These are phyloP conservation scores for Hermetia illucens DNA, from an alignment of 1,140 invertebrate genomes.

Conservation along the genomic window DNA sequence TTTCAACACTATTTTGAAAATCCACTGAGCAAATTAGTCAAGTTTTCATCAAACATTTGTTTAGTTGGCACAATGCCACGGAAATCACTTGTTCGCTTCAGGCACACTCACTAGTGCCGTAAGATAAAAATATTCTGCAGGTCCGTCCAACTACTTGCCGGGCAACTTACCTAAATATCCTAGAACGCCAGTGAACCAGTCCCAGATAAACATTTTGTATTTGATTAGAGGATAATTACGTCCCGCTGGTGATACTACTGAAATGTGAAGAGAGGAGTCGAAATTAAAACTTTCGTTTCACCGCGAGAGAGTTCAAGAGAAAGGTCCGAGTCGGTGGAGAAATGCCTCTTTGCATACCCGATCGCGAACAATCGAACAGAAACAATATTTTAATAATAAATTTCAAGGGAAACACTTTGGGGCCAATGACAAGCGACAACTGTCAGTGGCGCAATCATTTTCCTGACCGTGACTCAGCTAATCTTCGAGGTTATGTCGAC, in stretches of 20 bases:
- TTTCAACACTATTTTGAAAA: too few species aligned
- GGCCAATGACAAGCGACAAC: neutral
- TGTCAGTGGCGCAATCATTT: neutral
- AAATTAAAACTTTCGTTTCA: neutral
- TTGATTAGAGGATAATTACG: neutral
- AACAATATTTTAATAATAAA: too few species aligned
- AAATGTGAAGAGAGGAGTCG: too few species aligned
- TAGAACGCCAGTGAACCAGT: slow-evolving; percentile 93
- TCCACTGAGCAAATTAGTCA: too few species aligned
- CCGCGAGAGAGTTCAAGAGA: neutral
- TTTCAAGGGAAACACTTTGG: too few species aligned
- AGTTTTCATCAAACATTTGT: too few species aligned
- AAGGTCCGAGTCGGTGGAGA: neutral
- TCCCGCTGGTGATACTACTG: neutral
- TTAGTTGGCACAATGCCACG: too few species aligned
- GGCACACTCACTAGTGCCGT: too few species aligned
- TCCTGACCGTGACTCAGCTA: neutral
- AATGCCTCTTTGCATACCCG: too few species aligned
- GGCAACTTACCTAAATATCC: slow-evolving; percentile 82
- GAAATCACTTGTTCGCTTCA: too few species aligned
- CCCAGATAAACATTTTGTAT: slow-evolving; percentile 87
- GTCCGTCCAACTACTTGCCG: neutral
- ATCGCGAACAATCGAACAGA: too few species aligned
- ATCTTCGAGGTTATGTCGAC: neutral
- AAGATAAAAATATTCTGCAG: too few species aligned